Evolutionary conservation across 2,888 invertebrate species (phyloP).

Genomic region (Lasius platythorax): DNA sequence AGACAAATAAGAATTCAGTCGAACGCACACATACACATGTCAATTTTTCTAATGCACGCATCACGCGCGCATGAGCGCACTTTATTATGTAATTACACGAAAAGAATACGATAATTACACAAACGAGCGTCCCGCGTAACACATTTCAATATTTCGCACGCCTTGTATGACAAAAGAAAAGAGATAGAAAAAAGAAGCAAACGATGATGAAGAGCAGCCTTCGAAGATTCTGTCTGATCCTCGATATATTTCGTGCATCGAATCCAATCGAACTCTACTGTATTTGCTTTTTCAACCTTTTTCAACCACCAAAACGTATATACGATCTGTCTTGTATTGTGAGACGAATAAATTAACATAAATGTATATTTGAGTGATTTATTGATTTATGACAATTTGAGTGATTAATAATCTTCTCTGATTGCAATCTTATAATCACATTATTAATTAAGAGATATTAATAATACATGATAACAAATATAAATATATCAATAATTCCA

Average conservation of each 20-base stretch:
- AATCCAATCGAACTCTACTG: constrained; percentile 77
- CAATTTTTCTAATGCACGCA: constrained; percentile 80
- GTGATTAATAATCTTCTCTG: constrained; percentile 4
- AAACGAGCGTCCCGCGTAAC: constrained; percentile 48
- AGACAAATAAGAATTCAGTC: constrained; percentile 36
- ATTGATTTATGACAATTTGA: neutral
- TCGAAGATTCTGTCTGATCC: constrained; percentile 69
- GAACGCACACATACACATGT: constrained; percentile 73
- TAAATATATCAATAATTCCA: too few relatives aligned
- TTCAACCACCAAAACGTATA: constrained; percentile 78
- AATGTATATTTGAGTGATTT: constrained; percentile 69
- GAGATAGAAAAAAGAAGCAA: constrained; percentile 15
- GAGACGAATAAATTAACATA: constrained; percentile 81
- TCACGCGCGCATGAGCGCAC: constrained; percentile 61
- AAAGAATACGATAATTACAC: constrained; percentile 48
- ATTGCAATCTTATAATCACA: neutral
- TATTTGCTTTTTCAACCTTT: constrained; percentile 80
- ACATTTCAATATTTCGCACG: constrained; percentile 64
- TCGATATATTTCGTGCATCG: constrained; percentile 77
- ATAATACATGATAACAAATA: neutral
- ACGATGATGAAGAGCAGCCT: constrained; percentile 46
- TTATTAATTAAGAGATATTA: neutral
- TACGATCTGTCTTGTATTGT: constrained; percentile 81
- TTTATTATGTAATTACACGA: constrained; percentile 53
- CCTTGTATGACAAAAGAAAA: constrained; percentile 56